Base-by-base conservation (phyloP, 2,888 invertebrate genomes). In the Amorpha juglandis region DNA sequence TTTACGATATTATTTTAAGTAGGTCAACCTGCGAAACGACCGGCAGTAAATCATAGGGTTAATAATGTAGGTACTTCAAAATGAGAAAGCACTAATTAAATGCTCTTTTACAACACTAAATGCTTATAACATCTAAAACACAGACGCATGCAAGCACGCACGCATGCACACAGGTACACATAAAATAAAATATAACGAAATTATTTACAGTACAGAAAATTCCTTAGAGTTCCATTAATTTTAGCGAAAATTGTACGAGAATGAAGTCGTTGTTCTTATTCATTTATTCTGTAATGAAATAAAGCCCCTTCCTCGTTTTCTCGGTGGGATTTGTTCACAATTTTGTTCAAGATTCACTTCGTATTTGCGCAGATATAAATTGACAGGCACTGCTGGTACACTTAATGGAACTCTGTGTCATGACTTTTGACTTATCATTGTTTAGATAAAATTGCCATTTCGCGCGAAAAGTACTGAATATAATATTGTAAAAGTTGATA, bases 391-490 rank as follows among this genome's bases (percentile, higher is more conserved):
- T 27, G 27, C 4, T 3, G 1, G 4, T 79, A 78, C 74, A 79
- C 80, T 80, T 87, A 88, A 89, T 88, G 84, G 85, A 88, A 88
- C 82, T 81, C 79, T 80, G 81, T 82, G 83, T 87, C 83, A 84
- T 82, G 80, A 83, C 78, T 81, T 80, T 79, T 74, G 70, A 74
- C 69, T 71, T 75, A 75, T 81, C 77, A 77, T 74, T 82, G 78
- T 78, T 79, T 78, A 78, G 74, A 77, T 74, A 58, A 58, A 19
- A 42, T 19, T 38, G 42, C 16, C 21, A 42, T 42, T 42, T 58
- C 38, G 42, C 12, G 19, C 12, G 12, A 58, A 53, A 58, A 42
- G 38, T 9, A 42, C 19, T 42, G 42, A 58, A 58, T 42, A 58
- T 19, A 58, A 35, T 33, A 33, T 35, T 35, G 33, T n/a, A 19